These are phyloP conservation scores for Porites rus DNA, from an alignment of 92 coral and sea anemone genomes.

Conservation along the genomic window DNA sequence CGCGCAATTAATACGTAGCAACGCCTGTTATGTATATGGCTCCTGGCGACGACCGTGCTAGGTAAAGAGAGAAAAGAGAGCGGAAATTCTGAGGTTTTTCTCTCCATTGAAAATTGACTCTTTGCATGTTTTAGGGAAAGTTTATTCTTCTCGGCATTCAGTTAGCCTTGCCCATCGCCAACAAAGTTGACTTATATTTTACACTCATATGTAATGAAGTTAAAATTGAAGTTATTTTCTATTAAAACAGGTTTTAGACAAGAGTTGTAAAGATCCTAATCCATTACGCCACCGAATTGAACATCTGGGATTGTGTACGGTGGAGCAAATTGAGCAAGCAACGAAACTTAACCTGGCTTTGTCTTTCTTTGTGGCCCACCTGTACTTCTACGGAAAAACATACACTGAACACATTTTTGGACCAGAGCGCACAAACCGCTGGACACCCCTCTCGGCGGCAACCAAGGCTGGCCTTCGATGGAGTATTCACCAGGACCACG, in stretches of 20 bases:
- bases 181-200: no score
- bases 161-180: no score
- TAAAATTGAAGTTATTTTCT: background rate
- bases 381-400: constrained; percentile 62
- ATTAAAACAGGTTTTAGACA: constrained; percentile 1
- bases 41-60: no score
- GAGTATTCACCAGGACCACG: constrained; percentile 74
- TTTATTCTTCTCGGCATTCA: no score
- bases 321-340: constrained; percentile 46
- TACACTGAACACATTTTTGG: constrained; percentile 61
- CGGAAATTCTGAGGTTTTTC: no score
- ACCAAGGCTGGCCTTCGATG: constrained; percentile 60
- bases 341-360: constrained; percentile 65
- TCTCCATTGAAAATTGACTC: no score
- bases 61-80: no score
- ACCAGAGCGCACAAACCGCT: constrained; percentile 73
- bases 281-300: constrained; percentile 70
- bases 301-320: constrained; percentile 67
- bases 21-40: no score
- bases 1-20: no score
- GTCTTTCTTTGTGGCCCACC: constrained; percentile 77
- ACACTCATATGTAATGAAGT: background rate
- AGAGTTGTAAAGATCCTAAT: background rate
- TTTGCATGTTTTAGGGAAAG: no score
- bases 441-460: constrained; percentile 76